Evolutionary conservation across 1,140 invertebrate species (phyloP), one percentile per base, ranked within the genome.

Genomic region (Conopomorpha cramerella): DNA sequence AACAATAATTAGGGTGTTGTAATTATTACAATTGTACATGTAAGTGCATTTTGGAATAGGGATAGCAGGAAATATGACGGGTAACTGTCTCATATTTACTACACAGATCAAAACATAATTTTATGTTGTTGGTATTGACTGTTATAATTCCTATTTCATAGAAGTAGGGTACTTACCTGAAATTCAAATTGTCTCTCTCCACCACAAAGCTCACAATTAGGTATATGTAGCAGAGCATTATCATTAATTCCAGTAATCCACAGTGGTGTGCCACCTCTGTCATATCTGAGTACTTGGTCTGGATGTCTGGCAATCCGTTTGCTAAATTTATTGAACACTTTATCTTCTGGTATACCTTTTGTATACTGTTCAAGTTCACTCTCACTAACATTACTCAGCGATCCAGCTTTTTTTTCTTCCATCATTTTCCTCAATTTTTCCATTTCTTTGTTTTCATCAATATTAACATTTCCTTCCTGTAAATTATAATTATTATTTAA

Each of bases 161-260:
- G n/a, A n/a, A n/a, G n/a, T n/a, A n/a, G n/a, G n/a, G n/a, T n/a
- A n/a, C n/a, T 44, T 65, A 92, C 87, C 80, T 95, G 92, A 81
- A 96, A 96, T 78, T 98, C 95, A 83, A 95, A 98, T 46, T 87
- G 81, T 45, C 95, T 84, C 40, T 82, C 72, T 11, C 79, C 77
- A 38, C 83, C 82, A 77, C 95, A 98, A 38, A 82, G 60, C 32
- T 81, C 66, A 70, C 95, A 98, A 14, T 81, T 76, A 14, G 93
- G 91, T 17, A 84, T 59, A 35, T 78, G 35, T 10, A 41, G 34
- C 18, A 50, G 12, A 27, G 49, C 34, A 16, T 79, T 65, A 31
- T 71, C 65, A 36, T 72, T 67, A 18, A 79, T 71, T 19, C 64
- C 58, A 19, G 91, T 88, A 28, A 96, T 91, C 85, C 89, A 95